These are phyloP conservation scores for Carollia perspicillata DNA, from an alignment of 2,113 vertebrate species.

Conservation along the genomic window DNA sequence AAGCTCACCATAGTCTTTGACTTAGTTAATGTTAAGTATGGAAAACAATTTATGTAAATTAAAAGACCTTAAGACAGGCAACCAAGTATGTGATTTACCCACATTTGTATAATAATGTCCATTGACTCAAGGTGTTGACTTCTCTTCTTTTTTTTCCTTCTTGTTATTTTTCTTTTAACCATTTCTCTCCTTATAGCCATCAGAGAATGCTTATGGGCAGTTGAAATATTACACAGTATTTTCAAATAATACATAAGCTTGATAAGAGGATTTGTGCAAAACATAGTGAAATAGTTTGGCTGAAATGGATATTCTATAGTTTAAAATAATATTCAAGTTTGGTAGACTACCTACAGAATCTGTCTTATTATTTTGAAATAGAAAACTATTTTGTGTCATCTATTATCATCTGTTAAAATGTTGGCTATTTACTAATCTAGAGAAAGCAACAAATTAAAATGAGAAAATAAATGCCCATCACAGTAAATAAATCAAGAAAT, in stretches of 20 bases:
- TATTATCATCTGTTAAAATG: neutral
- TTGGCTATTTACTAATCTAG: neutral
- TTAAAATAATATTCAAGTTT: neutral
- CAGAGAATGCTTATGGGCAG: neutral
- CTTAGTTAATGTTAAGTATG: neutral
- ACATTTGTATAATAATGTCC: neutral
- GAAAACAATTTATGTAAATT: constrained; percentile 10
- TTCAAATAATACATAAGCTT: neutral
- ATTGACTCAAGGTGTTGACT: neutral
- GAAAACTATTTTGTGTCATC: neutral
- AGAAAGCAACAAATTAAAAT: neutral
- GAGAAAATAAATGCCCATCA: neutral
- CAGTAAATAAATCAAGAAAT: neutral
- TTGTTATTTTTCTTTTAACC: neutral
- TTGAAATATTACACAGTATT: neutral
- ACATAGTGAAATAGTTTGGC: neutral
- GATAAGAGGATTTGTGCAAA: neutral
- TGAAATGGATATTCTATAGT: neutral
- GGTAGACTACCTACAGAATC: neutral
- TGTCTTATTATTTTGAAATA: constrained; percentile 19
- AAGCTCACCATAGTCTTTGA: neutral
- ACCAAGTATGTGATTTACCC: neutral
- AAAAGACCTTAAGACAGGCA: neutral
- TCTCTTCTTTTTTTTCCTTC: neutral
- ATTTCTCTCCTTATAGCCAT: neutral